phyloP scores from a whole-genome alignment of 2,113 vertebrate genomes.

The Microcebus murinus region DNA sequence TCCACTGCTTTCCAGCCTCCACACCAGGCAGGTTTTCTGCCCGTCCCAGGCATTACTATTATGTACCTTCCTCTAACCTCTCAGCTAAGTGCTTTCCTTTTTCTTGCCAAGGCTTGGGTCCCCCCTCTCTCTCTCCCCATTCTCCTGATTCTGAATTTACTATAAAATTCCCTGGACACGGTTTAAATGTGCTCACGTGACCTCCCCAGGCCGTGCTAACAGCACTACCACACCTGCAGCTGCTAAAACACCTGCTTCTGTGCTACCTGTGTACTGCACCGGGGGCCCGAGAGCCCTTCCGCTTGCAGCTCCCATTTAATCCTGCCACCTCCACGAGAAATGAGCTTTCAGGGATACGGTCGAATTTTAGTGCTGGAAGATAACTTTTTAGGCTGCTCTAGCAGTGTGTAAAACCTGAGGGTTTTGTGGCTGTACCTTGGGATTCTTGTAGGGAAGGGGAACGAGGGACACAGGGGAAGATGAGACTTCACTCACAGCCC shows the following conservation, averaged over 20 bases:
- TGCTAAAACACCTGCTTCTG: not conserved
- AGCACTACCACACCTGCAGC: rapidly evolving
- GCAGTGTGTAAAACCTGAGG: not conserved
- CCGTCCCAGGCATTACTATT: not conserved
- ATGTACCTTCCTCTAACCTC: not conserved
- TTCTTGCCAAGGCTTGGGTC: not conserved
- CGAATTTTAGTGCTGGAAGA: not conserved
- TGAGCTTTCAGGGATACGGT: not conserved
- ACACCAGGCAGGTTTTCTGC: not conserved
- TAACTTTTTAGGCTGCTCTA: not conserved
- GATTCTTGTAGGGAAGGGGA: not conserved
- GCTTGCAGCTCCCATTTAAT: too few species aligned
- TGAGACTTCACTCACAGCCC: too few species aligned
- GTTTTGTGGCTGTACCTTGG: not conserved
- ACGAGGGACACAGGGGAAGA: not conserved
- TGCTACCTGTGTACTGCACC: too few species aligned
- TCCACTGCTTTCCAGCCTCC: not conserved
- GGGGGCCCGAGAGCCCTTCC: not conserved
- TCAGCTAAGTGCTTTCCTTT: not conserved
- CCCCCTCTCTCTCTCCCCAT: not conserved
- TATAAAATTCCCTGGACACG: not conserved
- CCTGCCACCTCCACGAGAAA: not conserved
- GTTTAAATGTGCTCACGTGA: not conserved
- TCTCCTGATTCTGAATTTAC: not conserved
- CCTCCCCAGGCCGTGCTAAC: not conserved